These are phyloP conservation scores for Pediacus dermestoides DNA, from an alignment of 2,888 invertebrate genomes.

Conservation along the genomic window DNA sequence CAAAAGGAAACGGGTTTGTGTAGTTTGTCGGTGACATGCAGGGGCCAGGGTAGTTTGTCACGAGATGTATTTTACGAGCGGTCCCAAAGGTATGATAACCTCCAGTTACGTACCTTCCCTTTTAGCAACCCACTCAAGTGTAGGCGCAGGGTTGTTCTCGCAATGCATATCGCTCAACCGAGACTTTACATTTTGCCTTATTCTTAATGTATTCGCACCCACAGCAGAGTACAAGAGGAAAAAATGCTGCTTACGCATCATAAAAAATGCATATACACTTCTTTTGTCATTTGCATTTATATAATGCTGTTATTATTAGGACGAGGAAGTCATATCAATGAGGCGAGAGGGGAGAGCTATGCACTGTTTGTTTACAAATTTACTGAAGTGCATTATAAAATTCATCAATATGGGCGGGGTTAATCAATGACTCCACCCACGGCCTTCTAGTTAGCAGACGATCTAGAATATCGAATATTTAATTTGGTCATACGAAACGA, in stretches of 20 bases:
- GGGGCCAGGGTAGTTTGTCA: conserved; percentile 44
- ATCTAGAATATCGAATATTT: too few species aligned
- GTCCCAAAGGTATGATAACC: conserved; percentile 51
- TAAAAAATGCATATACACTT: conserved; percentile 23
- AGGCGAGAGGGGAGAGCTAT: too few species aligned
- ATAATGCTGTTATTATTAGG: too few species aligned
- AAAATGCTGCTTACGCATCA: conserved; percentile 20
- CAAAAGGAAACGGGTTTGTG: conserved; percentile 17
- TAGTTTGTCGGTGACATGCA: conserved; percentile 15
- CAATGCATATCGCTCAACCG: conserved; percentile 22
- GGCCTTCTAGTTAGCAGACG: too few species aligned
- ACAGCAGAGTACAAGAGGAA: conserved; percentile 9
- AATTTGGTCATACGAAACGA: too few species aligned
- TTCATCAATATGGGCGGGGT: too few species aligned
- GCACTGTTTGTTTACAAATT: too few species aligned
- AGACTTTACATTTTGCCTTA: conserved; percentile 14
- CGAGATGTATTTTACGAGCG: conserved; percentile 50
- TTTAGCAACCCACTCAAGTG: conserved; percentile 41
- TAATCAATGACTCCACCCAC: too few species aligned
- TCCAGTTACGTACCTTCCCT: conserved; percentile 50
- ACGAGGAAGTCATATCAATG: too few species aligned
- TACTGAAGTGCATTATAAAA: too few species aligned
- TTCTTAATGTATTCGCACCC: conserved; percentile 18
- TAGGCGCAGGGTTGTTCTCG: conserved; percentile 17
- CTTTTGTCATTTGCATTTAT: too few species aligned